A percentile compares a stretch with the other conserved stretches of the same genome.
Evolutionary conservation across 1,140 invertebrate genomes (phyloP).

Genomic region (Agrilus planipennis): DNA sequence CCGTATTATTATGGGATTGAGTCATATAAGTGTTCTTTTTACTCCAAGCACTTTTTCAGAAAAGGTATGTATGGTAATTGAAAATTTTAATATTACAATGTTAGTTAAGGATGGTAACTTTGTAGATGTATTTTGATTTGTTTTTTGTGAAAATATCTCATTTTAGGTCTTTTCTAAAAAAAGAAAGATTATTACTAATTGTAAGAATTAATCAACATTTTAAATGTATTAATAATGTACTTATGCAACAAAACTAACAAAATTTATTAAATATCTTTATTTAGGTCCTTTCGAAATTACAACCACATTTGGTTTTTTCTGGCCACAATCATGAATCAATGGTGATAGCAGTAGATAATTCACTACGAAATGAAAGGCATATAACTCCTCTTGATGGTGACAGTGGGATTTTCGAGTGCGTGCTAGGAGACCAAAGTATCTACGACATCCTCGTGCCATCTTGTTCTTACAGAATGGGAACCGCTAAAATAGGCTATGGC

Average conservation of each 20-base stretch:
- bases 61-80: conserved; percentile 33
- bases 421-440: conserved; percentile 39
- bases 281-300: conserved; percentile 51
- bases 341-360: conserved; percentile 39
- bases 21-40: conserved; percentile 55
- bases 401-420: conserved; percentile 36
- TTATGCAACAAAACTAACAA: not conserved
- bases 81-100: not conserved
- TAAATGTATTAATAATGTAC: not conserved
- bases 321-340: conserved; percentile 70
- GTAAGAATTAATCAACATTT: too few relatives aligned
- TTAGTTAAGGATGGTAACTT: not conserved
- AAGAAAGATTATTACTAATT: not conserved
- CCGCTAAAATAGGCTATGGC: conserved; percentile 70
- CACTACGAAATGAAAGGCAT: conserved; percentile 36
- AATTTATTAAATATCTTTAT: conserved; percentile 14
- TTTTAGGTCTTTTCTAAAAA: not conserved
- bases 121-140: not conserved
- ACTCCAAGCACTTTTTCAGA: conserved; percentile 48
- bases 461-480: conserved; percentile 91
- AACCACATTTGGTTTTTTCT: conserved; percentile 71
- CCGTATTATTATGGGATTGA: conserved; percentile 54
- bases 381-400: conserved; percentile 36
- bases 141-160: not conserved
- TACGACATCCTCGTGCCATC: conserved; percentile 85